Evolutionary conservation across 2,113 vertebrate genomes (phyloP).

Genomic region (rat (Rattus norvegicus)): GRCr8 NC_086023.1:73193001-73193500

Average conservation of each 20-base stretch:
- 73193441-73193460: no score
- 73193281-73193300: neutral
- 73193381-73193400: no score
- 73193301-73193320: neutral
- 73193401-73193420: no score
- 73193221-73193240: neutral
- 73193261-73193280: neutral
- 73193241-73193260: neutral
- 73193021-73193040: neutral
- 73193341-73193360: no score
- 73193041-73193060: neutral
- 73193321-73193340: no score
- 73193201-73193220: neutral
- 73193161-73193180: neutral
- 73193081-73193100: neutral
- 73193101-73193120: neutral
- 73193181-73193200: neutral
- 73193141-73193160: neutral
- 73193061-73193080: neutral
- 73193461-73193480: no score
- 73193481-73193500: no score
- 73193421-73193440: no score
- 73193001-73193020: neutral
- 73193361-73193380: no score
- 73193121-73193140: neutral